Percentiles rank a stretch among this genome's conserved stretches.
These are phyloP conservation scores for Berghia stephanieae DNA, from an alignment of 1,140 invertebrate species.

Conservation along the genomic window DNA sequence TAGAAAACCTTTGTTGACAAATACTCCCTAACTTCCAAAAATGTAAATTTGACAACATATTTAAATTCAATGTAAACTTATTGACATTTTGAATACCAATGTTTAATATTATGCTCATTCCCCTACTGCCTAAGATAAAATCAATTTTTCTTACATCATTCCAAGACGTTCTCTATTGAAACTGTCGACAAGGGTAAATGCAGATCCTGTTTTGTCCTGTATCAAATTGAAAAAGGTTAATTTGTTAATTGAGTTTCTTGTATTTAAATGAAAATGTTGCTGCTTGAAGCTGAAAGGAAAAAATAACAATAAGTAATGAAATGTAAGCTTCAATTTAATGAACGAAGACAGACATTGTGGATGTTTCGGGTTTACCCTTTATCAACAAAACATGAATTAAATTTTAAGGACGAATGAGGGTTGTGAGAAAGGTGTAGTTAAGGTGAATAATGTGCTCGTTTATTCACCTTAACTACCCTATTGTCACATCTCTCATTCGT, in stretches of 20 bases:
- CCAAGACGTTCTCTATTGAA: slow-evolving; percentile 65
- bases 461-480: no score
- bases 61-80: not conserved
- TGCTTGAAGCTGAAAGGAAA: not conserved
- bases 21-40: not conserved
- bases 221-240: slow-evolving; percentile 32
- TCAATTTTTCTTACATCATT: slow-evolving; percentile 62
- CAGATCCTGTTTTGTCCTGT: slow-evolving; percentile 66
- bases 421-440: no score
- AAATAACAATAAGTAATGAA: not conserved
- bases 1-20: not conserved
- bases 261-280: not conserved
- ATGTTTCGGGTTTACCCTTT: not conserved
- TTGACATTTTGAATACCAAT: not conserved
- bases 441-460: no score
- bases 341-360: not conserved
- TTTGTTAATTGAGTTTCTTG: not conserved
- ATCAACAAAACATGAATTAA: not conserved
- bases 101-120: not conserved
- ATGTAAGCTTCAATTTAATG: not conserved
- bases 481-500: no score
- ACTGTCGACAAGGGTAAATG: slow-evolving; percentile 66
- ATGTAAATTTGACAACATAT: not conserved
- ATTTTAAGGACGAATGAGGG: no score
- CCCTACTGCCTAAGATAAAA: not conserved